Evolutionary conservation across 2,888 invertebrate genomes (phyloP), one percentile per base, ranked within the genome.

Genomic region (Heliconius aoede): DNA sequence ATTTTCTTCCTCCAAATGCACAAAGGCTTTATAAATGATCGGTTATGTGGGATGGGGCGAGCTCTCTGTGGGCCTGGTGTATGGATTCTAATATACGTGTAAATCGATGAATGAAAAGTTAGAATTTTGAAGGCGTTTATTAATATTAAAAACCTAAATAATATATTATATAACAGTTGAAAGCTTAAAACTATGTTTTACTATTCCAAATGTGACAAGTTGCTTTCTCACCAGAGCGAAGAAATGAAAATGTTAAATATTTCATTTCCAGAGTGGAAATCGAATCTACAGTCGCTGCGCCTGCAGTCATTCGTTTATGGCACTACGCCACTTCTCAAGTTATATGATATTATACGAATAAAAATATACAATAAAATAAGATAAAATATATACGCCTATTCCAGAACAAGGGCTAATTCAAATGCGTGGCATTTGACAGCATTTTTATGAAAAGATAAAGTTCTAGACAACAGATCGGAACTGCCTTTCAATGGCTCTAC

Each of bases 1-100:
- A 77, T 77, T 60, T 74, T 71, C 71, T 74, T 71, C 40, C 26
- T 65, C 46, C 58, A 28, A 73, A 64, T 77, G 46, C 72, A 67
- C 72, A 62, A 62, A 75, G 75, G 74, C 74, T 61, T 72, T 72
- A 78, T 72, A 72, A 68, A 78, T 74, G 62, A 78, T 77, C 24
- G 15, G 55, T 46, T 32, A 30, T 74, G 51, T 61, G 60, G 55
- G 21, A 76, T 76, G 65, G 58, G 60, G 46, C 60, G 61, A 46
- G 68, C 18, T 28, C 51, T 68, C 28, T 68, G 18, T 68, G 36
- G n/a, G 5, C 36, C 2, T 64, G 24, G 13, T 36, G 65, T 24
- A 24, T 24, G 36, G 36, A 65, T 65, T 65, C 36, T 65, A 65
- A 65, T 65, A 36, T 36, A 24, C n/a, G 4, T 58, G 58, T 58